Conservation (phyloP, 2,113 vertebrate genomes). For the Lota lota region DNA sequence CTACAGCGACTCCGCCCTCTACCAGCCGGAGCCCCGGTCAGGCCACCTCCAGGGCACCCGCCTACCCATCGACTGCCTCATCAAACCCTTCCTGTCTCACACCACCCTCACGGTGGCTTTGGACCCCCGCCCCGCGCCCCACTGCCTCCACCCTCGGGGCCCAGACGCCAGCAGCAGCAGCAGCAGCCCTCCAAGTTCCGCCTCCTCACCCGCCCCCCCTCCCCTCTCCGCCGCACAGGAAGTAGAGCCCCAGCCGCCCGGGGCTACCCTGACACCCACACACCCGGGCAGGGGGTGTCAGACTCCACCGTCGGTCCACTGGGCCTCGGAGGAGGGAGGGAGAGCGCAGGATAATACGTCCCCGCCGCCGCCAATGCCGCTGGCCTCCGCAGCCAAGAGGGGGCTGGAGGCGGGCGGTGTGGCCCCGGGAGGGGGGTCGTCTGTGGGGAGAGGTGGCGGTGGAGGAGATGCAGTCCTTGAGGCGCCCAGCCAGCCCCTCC, state of each 20-base stretch:
- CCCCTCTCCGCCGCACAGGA: slow-evolving; percentile 60
- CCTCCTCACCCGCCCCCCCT: slow-evolving; percentile 50
- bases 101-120: slow-evolving; percentile 49
- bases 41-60: slow-evolving; percentile 45
- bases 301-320: neutral
- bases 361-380: slow-evolving; percentile 20
- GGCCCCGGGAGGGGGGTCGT: neutral
- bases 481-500: slow-evolving; percentile 52
- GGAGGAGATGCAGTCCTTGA: slow-evolving; percentile 38
- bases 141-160: slow-evolving; percentile 24
- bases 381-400: slow-evolving; percentile 11
- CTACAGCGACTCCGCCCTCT: slow-evolving; percentile 87
- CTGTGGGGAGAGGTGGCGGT: slow-evolving; percentile 1
- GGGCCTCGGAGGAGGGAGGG: too few relatives aligned
- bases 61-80: slow-evolving; percentile 9
- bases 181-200: slow-evolving; percentile 26
- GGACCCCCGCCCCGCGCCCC: neutral
- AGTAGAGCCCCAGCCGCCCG: slow-evolving; percentile 18
- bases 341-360: neutral
- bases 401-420: neutral
- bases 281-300: neutral
- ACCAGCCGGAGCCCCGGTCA: slow-evolving; percentile 63
- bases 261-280: neutral
- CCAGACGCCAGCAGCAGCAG: slow-evolving; percentile 47
- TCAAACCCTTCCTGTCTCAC: slow-evolving; percentile 63